Percentiles rank a stretch among this genome's conserved stretches.
These are phyloP conservation scores for Smittia aterrima DNA, from an alignment of 2,888 invertebrate species.

Conservation along the genomic window DNA sequence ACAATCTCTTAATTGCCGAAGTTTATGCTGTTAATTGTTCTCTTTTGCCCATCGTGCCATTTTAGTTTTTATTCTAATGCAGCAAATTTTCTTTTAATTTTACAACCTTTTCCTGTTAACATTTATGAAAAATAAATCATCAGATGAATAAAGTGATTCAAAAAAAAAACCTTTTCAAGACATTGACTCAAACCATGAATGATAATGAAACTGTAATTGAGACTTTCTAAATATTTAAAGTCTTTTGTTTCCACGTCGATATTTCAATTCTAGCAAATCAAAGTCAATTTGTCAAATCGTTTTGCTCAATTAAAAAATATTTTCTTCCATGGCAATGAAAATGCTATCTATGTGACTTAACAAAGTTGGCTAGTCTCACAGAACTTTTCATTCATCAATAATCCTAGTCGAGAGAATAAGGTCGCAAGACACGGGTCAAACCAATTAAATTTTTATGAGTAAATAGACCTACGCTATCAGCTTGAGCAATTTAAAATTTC, in stretches of 20 bases:
- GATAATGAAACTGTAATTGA: no score
- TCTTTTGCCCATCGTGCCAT: constrained; percentile 8
- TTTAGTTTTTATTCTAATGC: neutral
- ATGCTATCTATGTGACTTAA: neutral
- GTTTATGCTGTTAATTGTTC: no score
- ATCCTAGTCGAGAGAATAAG: neutral
- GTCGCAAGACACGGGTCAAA: neutral
- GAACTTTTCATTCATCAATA: neutral
- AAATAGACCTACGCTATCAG: no score
- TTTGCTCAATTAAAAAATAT: neutral
- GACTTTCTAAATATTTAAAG: no score
- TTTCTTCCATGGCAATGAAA: neutral
- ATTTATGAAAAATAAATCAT: neutral
- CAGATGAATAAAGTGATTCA: neutral
- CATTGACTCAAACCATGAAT: no score
- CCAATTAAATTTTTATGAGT: neutral
- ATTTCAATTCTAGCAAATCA: no score
- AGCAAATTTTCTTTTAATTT: neutral
- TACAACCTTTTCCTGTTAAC: constrained; percentile 14
- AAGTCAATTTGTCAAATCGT: neutral
- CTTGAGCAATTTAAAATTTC: no score
- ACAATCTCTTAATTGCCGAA: neutral
- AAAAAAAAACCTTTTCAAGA: no score
- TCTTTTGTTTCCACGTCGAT: no score
- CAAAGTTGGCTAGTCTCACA: no score